Base-by-base conservation (phyloP, 2,113 vertebrate species). In the Oenanthe oenanthe region DNA sequence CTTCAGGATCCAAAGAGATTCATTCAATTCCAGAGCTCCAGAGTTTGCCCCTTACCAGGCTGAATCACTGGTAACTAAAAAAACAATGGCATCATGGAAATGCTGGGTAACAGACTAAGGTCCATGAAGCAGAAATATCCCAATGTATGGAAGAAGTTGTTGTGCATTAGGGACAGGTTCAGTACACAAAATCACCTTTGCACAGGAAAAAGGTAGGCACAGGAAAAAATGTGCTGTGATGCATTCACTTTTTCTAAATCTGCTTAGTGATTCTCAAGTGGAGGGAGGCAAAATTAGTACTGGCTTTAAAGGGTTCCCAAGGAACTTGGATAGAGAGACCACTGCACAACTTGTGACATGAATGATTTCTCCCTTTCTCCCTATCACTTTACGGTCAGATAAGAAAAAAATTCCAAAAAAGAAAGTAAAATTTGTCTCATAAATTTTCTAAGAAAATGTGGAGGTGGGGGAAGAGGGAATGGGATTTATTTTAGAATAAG, bases 21-120 rank as follows among this genome's bases (percentile, higher is more conserved):
- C 0, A 58, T 58, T 26, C 25, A 17, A 2, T 79, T 63, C 50
- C 58, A 63, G 22, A 60, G 26, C 13, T 56, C 58, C 63, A 79
- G 77, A 56, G 18, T 54, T 79, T 62, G 34, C 11, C 25, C 19
- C 53, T 53, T 70, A 48, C 32, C 38, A 72, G 48, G 62, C 17
- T 83, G 43, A 83, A 67, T 17, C 51, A 76, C 7, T 2, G 9
- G 40, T 58, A 68, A 67, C 32, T 76, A 61, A 48, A 83, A 72
- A 36, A 20, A 74, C 0, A 4, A 20, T 0, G 1, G 22, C 12
- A n/a, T 31, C 0, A 0, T 8, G 63, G 28, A 84, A 80, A 40
- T 63, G 17, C 32, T 72, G 24, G 13, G 17, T 73, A 73, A 50
- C 25, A 80, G 25, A 53, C 24, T 11, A 20, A 62, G 38, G 43